Conservation (phyloP, 2,888 invertebrate species). For the Acrobasis repandana region DNA sequence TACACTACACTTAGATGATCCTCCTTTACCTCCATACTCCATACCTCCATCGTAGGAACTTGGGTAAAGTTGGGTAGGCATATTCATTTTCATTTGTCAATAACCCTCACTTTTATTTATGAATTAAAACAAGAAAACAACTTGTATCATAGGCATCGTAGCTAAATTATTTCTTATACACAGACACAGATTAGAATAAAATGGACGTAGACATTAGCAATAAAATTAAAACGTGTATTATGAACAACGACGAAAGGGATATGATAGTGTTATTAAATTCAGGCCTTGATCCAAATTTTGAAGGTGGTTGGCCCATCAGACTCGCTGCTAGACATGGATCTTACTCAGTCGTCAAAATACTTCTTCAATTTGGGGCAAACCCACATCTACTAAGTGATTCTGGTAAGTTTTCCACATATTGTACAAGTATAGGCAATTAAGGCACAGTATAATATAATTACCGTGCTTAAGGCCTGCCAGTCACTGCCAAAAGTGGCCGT, state of each 20-base stretch:
- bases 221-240: constrained; percentile 53
- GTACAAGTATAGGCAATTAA: no score
- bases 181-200: background rate
- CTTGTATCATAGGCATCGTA: no score
- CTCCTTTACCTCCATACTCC: no score
- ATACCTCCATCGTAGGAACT: no score
- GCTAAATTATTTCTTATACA: background rate
- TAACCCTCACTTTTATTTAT: no score
- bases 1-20: no score
- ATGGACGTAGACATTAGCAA: constrained; percentile 52
- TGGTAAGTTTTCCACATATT: constrained; percentile 47
- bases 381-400: constrained; percentile 69
- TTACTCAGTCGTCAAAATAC: constrained; percentile 54
- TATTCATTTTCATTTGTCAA: no score
- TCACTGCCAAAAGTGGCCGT: no score
- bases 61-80: no score
- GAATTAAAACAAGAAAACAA: no score
- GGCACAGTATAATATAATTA: no score
- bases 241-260: constrained; percentile 52
- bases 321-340: constrained; percentile 68
- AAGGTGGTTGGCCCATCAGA: constrained; percentile 73
- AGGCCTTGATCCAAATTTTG: constrained; percentile 68
- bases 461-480: no score
- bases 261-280: constrained; percentile 52
- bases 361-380: constrained; percentile 69